Evolutionary conservation across 2,113 vertebrate species (phyloP).

Genomic region (Pterophyllum scalare): DNA sequence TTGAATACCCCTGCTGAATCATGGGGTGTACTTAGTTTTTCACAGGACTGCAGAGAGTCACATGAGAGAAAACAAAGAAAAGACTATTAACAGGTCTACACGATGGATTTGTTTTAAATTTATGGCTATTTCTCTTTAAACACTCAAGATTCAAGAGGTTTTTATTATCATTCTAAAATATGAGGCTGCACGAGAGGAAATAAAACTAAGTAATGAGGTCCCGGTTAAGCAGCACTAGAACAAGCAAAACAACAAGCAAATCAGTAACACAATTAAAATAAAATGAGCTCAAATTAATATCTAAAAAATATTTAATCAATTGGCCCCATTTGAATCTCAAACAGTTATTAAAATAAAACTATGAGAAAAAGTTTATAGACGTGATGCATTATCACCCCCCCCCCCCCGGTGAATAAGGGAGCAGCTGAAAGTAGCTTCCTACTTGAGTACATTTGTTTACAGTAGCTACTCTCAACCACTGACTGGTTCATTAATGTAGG

Average conservation of each 20-base stretch:
- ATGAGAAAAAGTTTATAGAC: not conserved
- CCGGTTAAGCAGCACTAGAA: not conserved
- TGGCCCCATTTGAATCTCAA: not conserved
- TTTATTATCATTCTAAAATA: not conserved
- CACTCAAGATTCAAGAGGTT: not conserved
- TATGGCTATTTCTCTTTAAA: not conserved
- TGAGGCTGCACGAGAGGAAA: not conserved
- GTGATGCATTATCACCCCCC: too few species aligned
- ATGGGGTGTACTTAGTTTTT: not conserved
- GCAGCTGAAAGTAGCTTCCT: not conserved
- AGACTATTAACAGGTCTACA: not conserved
- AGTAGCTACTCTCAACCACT: not conserved
- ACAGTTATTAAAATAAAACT: not conserved
- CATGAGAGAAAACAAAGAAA: not conserved
- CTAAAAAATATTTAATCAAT: not conserved
- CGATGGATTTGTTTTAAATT: not conserved
- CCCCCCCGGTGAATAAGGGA: not conserved
- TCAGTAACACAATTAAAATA: not conserved
- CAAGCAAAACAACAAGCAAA: not conserved
- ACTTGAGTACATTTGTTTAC: not conserved
- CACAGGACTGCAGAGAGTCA: not conserved
- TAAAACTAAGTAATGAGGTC: not conserved
- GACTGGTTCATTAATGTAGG: constrained; percentile 16
- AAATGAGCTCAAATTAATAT: not conserved
- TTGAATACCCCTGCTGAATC: not conserved